Percentiles rank a stretch among this genome's conserved stretches.
These are phyloP conservation scores for Ruditapes philippinarum DNA, from an alignment of 1,140 invertebrate species.

Conservation along the genomic window DNA sequence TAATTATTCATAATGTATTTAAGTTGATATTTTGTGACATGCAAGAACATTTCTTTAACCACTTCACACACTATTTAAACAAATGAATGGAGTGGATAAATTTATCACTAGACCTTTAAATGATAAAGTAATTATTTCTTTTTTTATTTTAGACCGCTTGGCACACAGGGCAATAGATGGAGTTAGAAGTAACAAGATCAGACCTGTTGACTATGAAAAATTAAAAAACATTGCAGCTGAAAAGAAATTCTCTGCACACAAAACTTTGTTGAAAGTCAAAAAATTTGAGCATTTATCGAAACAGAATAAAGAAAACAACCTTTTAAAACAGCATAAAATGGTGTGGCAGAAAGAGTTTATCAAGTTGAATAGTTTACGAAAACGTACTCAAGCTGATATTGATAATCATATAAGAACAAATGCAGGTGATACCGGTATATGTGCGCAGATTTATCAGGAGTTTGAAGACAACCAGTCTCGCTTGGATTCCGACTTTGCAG, in stretches of 20 bases:
- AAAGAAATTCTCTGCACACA: constrained; percentile 82
- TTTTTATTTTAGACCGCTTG: constrained; percentile 80
- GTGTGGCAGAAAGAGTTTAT: constrained; percentile 85
- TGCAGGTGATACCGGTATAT: constrained; percentile 66
- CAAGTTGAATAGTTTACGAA: constrained; percentile 76
- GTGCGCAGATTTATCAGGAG: constrained; percentile 78
- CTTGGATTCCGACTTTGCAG: constrained; percentile 76
- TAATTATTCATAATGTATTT: no score
- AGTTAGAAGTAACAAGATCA: constrained; percentile 83
- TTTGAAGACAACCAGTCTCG: constrained; percentile 79
- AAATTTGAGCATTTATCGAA: constrained; percentile 84
- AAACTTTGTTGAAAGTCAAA: constrained; percentile 81
- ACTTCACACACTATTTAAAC: no score
- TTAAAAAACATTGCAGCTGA: constrained; percentile 78
- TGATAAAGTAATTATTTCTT: no score
- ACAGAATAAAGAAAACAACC: constrained; percentile 82
- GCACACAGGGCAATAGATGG: constrained; percentile 79
- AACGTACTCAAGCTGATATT: constrained; percentile 77
- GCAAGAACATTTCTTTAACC: no score
- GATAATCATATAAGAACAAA: constrained; percentile 79
- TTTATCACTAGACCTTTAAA: no score
- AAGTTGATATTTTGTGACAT: no score
- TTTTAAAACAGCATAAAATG: constrained; percentile 82
- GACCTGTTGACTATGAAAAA: constrained; percentile 83
- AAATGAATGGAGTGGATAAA: no score